Evolutionary conservation across 2,888 invertebrate species (phyloP), one percentile per base, ranked within the genome.

Genomic region (Caenorhabditis parvicauda): DNA sequence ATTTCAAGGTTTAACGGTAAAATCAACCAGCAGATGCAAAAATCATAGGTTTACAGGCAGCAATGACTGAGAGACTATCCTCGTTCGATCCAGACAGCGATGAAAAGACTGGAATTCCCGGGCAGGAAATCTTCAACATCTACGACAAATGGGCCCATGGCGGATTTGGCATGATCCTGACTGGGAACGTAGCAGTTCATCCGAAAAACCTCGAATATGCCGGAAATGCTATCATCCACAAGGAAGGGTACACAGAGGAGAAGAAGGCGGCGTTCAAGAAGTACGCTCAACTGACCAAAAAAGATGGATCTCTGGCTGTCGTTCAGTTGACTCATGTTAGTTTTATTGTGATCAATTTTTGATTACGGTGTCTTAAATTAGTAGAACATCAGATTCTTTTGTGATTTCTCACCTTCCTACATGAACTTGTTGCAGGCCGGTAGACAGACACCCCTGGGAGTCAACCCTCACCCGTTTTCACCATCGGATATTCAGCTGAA

Each of bases 101-200:
- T 7, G 41, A 28, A 14, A 44, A 28, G 7, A 37, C 57, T 41
- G 74, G 74, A 44, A 61, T 71, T 25, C 72, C 74, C 14, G 65
- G 63, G 6, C 59, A 58, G 37, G 39, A 54, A 37, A 51, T 67
- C 28, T 51, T 64, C 35, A 67, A 64, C 49, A 41, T 64, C 17
- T 74, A 74, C 45, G 59, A 63, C n/a, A 74, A 74, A 44, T 74
- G 67, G 64, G 65, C 58, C 32, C 65, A 70, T 27, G 74, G 74
- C 29, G 55, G 60, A 6, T 74, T 67, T 42, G 74, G 74, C 28
- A 37, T 74, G 24, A 56, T 74, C 32, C 50, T 74, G 12, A 74
- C 67, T 19, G 74, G 74, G 37, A 74, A 65, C 43, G 59, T 65
- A n/a, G 45, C 42, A 19, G 59, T 61, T 0, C 47, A 49, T 22